Evolutionary conservation across 2,113 vertebrate species (phyloP).

Genomic region (Apteryx owenii): DNA sequence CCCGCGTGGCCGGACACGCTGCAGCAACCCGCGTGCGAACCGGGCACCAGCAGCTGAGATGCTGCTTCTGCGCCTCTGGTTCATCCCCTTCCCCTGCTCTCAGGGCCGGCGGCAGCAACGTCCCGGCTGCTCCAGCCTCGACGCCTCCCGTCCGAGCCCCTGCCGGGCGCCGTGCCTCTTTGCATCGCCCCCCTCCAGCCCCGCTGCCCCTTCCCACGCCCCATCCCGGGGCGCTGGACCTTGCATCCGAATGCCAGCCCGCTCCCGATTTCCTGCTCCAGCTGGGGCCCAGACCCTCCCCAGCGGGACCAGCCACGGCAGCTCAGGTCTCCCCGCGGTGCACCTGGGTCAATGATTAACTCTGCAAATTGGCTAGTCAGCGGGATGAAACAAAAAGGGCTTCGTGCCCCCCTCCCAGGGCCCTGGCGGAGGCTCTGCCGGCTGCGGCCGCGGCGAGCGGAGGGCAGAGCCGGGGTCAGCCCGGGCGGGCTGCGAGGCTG

Average conservation of each 20-base stretch:
- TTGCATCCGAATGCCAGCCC: not conserved
- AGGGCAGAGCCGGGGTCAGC: not conserved
- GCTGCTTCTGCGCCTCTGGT: not conserved
- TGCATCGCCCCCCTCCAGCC: not conserved
- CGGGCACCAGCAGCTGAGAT: not conserved
- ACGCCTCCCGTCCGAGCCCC: not conserved
- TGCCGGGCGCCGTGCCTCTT: not conserved
- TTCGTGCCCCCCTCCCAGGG: not conserved
- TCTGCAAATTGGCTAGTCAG: not conserved
- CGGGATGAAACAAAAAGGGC: not conserved
- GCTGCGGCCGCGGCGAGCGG: not conserved
- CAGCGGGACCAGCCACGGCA: not conserved
- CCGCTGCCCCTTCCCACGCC: not conserved
- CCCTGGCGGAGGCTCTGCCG: not conserved
- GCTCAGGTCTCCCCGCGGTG: not conserved
- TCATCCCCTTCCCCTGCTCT: not conserved
- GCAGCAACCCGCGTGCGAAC: too few species aligned
- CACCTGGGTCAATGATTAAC: constrained; percentile 68
- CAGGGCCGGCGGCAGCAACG: not conserved
- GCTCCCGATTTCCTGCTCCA: not conserved
- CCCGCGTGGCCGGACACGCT: too few species aligned
- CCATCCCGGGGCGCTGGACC: not conserved
- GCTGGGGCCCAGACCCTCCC: not conserved
- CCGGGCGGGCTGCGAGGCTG: not conserved
- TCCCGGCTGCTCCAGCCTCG: not conserved